Evolutionary conservation across 2,113 vertebrate genomes (phyloP).

Genomic region (Rana temporaria): DNA sequence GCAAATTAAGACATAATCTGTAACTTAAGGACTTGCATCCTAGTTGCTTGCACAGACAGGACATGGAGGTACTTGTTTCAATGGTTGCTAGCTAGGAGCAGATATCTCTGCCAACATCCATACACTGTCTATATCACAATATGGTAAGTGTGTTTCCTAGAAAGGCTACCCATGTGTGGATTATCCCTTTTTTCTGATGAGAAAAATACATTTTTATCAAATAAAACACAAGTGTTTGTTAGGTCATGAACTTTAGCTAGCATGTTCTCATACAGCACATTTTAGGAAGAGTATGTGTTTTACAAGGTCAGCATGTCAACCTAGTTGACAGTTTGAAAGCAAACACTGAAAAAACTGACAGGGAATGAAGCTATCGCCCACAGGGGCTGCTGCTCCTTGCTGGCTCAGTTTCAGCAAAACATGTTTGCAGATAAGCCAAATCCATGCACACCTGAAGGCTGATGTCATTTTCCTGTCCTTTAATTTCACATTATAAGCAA

Average conservation of each 20-base stretch:
- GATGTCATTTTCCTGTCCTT: constrained; percentile 40
- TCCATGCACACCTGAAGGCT: constrained; percentile 50
- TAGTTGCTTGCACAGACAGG: too few relatives aligned
- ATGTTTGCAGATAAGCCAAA: constrained; percentile 41
- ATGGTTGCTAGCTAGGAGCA: too few relatives aligned
- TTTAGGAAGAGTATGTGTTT: constrained; percentile 15
- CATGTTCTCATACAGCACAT: constrained; percentile 4
- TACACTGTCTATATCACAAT: too few relatives aligned
- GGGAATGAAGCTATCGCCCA: constrained; percentile 28
- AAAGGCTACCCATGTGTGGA: too few relatives aligned
- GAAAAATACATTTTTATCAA: background rate
- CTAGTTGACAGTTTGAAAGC: constrained; percentile 37
- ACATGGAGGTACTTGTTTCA: too few relatives aligned
- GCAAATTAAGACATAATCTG: too few relatives aligned
- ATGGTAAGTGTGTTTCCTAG: too few relatives aligned
- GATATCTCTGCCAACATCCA: too few relatives aligned
- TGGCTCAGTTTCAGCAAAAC: constrained; percentile 48
- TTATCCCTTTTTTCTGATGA: too few relatives aligned
- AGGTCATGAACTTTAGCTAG: background rate
- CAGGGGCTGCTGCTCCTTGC: constrained; percentile 39
- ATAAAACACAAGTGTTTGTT: background rate
- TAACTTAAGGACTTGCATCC: too few relatives aligned
- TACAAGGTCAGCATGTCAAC: constrained; percentile 25
- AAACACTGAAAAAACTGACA: constrained; percentile 28
- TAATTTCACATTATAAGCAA: constrained; percentile 4